Percentiles rank a stretch among this genome's conserved stretches.
phyloP scores from a whole-genome alignment of 2,888 invertebrate species.

The Dryococelus australis region DNA sequence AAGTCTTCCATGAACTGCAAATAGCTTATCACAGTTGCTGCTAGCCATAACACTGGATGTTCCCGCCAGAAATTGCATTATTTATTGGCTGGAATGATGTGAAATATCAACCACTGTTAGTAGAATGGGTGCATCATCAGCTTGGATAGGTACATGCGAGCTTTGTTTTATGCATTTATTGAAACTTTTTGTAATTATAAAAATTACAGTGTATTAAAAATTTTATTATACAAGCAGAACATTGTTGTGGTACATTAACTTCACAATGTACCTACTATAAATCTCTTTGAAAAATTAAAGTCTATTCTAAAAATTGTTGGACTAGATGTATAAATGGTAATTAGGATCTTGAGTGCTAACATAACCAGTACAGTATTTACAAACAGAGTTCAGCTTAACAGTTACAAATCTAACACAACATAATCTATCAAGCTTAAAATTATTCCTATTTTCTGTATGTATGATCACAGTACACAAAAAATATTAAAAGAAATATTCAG shows the following conservation, averaged over 20 bases:
- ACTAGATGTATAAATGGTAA: not conserved
- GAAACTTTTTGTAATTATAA: slow-evolving; percentile 16
- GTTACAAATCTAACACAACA: not conserved
- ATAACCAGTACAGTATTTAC: not conserved
- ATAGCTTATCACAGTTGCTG: too few species aligned
- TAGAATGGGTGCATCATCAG: too few species aligned
- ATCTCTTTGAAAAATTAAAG: not conserved
- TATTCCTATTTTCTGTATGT: not conserved
- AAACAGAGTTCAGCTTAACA: not conserved
- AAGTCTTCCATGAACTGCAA: too few species aligned
- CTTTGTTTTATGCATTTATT: not conserved
- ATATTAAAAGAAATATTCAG: not conserved
- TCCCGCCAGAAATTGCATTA: too few species aligned
- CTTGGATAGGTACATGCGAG: too few species aligned
- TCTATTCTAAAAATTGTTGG: not conserved
- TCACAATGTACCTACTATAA: not conserved
- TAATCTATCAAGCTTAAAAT: not conserved
- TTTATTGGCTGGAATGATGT: too few species aligned
- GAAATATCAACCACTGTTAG: too few species aligned
- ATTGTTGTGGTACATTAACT: not conserved
- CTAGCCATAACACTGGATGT: too few species aligned
- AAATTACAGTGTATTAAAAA: slow-evolving; percentile 9
- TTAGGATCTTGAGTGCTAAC: not conserved
- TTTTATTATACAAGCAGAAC: not conserved
- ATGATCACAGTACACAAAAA: too few species aligned